Evolutionary conservation across 2,113 vertebrate genomes (phyloP), one percentile per base, ranked within the genome.

Genomic region (Mastomys natalensis): DNA sequence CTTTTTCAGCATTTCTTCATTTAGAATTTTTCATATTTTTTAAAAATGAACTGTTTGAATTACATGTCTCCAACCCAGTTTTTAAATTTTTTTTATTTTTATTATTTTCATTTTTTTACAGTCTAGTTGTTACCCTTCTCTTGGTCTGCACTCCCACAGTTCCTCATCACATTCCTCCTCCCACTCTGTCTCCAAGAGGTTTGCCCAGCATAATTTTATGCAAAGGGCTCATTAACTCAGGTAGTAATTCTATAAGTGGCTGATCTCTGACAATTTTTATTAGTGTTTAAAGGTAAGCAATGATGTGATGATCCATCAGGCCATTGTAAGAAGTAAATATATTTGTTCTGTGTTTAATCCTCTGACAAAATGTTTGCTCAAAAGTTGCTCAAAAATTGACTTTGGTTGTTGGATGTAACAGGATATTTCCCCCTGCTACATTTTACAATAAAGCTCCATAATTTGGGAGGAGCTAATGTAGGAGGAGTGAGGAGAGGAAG

Each of bases 181-280:
- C 66, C 31, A n/a, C 66, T 64, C 66, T 64, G 3, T 29, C 62
- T 64, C 62, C 26, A 29, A 64, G 26, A 64, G 99, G 4, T 99
- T 99, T 3, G 99, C 99, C 87, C 99, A 99, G 53, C 99, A 99
- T 98, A 99, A 99, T 60, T 99, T 99, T 98, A 99, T 99, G 99
- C 99, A 99, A 74, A 99, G 99, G 98, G 98, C 99, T 95, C 98
- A 98, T 86, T 99, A 99, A 99, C 97, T 99, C 88, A 98, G 99
- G 95, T 99, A 98, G 80, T 99, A 99, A 96, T 99, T 99, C 92
- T 99, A 99, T 99, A 55, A 99, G 99, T 84, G 99, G 99, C 95
- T 99, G 99, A 19, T 99, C 60, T 99, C 99, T 26, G 99, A 99
- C 90, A 99, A 98, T 82, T 99, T 99, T 98, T 99, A 99, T 94